Conservation (phyloP, 1,140 invertebrate genomes). For the Medauroidea extradentata region DNA sequence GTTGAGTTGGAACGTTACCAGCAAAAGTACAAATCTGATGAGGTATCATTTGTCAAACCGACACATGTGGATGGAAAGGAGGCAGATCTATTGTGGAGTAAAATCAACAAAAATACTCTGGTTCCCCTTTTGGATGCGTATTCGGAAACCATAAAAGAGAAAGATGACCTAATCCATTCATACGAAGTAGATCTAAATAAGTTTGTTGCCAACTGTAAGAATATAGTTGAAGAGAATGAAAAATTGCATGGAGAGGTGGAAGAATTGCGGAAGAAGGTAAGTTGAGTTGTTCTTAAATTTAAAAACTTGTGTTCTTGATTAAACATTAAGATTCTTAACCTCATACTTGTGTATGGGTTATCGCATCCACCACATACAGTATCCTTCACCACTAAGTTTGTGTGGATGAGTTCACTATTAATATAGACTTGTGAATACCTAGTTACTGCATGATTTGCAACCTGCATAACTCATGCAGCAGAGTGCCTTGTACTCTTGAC, state of each 20-base stretch:
- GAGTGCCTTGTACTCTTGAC: no score
- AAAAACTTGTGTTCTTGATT: neutral
- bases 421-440: no score
- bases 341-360: neutral
- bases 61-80: constrained; percentile 1
- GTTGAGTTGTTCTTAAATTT: neutral
- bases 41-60: neutral
- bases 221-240: constrained; percentile 59
- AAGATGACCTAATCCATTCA: constrained; percentile 56
- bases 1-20: constrained; percentile 62
- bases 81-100: neutral
- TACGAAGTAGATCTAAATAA: constrained; percentile 55
- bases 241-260: constrained; percentile 51
- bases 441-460: no score
- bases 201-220: constrained; percentile 57
- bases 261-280: constrained; percentile 50
- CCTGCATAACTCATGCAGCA: no score
- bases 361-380: no score
- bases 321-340: neutral
- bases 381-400: no score
- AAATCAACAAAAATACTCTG: constrained; percentile 41
- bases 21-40: constrained; percentile 46
- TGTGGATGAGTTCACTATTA: no score
- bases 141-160: constrained; percentile 59
- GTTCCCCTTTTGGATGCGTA: constrained; percentile 63